phyloP scores from a whole-genome alignment of 2,797 vertebrate species.

The Clarias platycephalus region DNA sequence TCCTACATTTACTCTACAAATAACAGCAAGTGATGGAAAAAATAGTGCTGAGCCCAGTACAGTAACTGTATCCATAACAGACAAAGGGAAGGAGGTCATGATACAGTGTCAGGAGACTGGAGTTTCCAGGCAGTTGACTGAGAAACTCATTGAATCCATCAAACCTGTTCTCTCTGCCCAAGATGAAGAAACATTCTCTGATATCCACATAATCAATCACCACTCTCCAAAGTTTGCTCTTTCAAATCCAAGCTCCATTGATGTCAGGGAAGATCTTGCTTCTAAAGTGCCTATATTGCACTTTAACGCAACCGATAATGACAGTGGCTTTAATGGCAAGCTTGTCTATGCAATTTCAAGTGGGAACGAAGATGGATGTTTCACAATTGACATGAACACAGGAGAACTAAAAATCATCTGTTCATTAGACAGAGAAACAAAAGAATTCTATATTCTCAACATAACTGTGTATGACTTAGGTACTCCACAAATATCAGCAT shows the following conservation, averaged over 20 bases:
- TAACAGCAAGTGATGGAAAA: constrained; percentile 87
- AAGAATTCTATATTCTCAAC: constrained; percentile 90
- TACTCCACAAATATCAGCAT: constrained; percentile 83
- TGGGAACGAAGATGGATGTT: constrained; percentile 92
- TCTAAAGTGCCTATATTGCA: constrained; percentile 78
- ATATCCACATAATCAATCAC: constrained; percentile 83
- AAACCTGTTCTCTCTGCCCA: constrained; percentile 74
- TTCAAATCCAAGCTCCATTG: constrained; percentile 81
- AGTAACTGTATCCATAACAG: constrained; percentile 82
- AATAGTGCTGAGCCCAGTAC: constrained; percentile 80
- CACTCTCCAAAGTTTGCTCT: constrained; percentile 84
- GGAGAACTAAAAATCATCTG: constrained; percentile 83
- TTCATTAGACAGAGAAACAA: constrained; percentile 85
- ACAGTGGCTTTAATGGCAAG: constrained; percentile 86
- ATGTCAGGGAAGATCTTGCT: constrained; percentile 79
- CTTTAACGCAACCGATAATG: constrained; percentile 83
- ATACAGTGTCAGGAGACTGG: constrained; percentile 86
- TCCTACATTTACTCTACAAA: constrained; percentile 76
- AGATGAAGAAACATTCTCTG: constrained; percentile 83
- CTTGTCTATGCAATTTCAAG: constrained; percentile 86
- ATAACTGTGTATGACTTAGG: constrained; percentile 91
- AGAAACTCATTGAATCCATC: constrained; percentile 87
- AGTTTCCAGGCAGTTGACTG: constrained; percentile 81
- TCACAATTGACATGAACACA: constrained; percentile 83
- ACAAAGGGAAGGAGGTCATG: constrained; percentile 68